These are phyloP conservation scores for Druon quercuslanigerum DNA, from an alignment of 1,140 invertebrate species.

Conservation along the genomic window DNA sequence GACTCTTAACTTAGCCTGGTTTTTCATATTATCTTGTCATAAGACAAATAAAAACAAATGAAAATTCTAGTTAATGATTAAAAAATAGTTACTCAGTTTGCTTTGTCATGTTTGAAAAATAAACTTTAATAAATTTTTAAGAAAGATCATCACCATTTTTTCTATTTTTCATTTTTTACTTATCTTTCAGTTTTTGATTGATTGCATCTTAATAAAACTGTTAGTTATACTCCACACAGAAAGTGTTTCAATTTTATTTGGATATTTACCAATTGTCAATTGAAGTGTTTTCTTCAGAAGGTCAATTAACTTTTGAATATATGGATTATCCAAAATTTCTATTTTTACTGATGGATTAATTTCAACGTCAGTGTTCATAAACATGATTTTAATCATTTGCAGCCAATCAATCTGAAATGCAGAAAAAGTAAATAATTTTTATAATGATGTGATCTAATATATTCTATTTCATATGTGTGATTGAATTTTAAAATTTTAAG, in stretches of 20 bases:
- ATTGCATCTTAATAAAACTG: no score
- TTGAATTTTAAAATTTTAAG: no score
- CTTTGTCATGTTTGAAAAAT: constrained; percentile 9
- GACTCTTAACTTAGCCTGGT: no score
- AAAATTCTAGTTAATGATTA: no score
- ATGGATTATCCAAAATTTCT: neutral
- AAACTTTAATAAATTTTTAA: neutral
- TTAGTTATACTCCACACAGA: no score
- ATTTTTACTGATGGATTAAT: neutral
- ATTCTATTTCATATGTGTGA: no score
- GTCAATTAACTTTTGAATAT: constrained; percentile 3
- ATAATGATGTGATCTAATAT: no score
- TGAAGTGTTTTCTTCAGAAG: neutral
- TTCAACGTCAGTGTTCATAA: neutral
- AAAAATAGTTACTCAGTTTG: neutral
- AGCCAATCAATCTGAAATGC: constrained; percentile 37
- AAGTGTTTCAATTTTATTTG: neutral
- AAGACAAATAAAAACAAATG: no score
- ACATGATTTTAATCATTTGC: neutral
- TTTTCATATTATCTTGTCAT: no score
- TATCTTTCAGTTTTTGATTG: no score
- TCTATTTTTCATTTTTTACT: neutral
- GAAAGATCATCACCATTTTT: neutral
- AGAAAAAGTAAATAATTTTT: neutral
- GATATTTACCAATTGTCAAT: neutral